Base-by-base conservation (phyloP, 2,888 invertebrate genomes). In the Drosophila tanythrix region DNA sequence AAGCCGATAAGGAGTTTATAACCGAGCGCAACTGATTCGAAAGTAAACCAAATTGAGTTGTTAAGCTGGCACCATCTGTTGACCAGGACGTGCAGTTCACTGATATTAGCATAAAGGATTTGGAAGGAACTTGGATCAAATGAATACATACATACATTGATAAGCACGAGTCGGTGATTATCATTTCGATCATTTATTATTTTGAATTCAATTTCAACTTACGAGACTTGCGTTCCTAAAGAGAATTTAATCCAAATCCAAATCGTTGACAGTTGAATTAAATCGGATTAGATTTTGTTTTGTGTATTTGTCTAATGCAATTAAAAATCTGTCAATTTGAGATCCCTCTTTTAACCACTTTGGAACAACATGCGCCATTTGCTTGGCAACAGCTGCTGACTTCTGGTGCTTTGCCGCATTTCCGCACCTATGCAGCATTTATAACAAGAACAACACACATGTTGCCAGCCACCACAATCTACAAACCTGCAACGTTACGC, bases 401-500 rank as follows among this genome's bases (percentile, higher is more conserved):
- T 69, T 68, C 29, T 68, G 53, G 31, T 31, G 35, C 66, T 29
- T 46, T 65, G 35, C 55, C 38, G 67, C 67, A 56, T 50, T 68
- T 55, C 55, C 55, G 55, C 51, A 68, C 69, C 68, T 50, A 55
- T 67, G 67, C 67, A 55, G 46, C 46, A 67, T 25, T 21, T 66
- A 66, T 48, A 52, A 10, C 48, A 36, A 48, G 27, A 35, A 13
- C 56, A 27, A 35, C n/a, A 33, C 55, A 56, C 36, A 58, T 8
- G 3, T 36, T 55, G 18, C 11, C 36, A 55, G 8, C 15, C 33
- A 15, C n/a, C 27, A 29, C 25, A 25, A 48, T 50, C 15, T 11
- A 31, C 56, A 52, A n/a, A 40, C 27, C 6, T 4, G 27, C 48
- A 36, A 38, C 21, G 38, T 31, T 64, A 69, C 65, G 36, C 38